Evolutionary conservation across 2,888 invertebrate genomes (phyloP).

Genomic region (Strigamia maritima): DNA sequence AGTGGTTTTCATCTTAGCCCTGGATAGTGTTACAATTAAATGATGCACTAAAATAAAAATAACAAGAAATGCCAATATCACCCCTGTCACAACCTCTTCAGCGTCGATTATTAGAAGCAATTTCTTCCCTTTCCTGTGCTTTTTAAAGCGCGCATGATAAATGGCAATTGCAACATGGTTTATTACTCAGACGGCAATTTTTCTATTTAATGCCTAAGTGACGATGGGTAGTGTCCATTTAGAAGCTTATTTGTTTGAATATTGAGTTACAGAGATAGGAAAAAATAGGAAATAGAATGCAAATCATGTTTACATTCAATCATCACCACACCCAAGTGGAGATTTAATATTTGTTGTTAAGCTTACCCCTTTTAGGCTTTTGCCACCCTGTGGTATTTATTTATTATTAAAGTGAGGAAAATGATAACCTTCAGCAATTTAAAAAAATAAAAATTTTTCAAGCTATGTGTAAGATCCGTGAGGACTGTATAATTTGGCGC

Average conservation of each 20-base stretch:
- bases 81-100: background rate
- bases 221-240: background rate
- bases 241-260: background rate
- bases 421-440: background rate
- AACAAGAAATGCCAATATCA: background rate
- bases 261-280: background rate
- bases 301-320: background rate
- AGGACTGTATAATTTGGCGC: background rate
- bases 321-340: background rate
- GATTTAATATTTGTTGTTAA: constrained; percentile 7
- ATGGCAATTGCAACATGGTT: background rate
- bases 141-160: constrained; percentile 7
- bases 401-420: background rate
- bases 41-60: background rate
- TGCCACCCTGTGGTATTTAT: background rate
- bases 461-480: background rate
- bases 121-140: constrained; percentile 4
- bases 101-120: constrained; percentile 8
- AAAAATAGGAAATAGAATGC: background rate
- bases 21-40: too few relatives aligned
- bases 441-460: background rate
- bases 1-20: too few relatives aligned
- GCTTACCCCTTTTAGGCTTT: background rate
- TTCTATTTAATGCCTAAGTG: background rate
- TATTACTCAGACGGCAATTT: background rate